Base-by-base conservation (phyloP, 2,113 vertebrate species). In the Pollimyrus isidori region DNA sequence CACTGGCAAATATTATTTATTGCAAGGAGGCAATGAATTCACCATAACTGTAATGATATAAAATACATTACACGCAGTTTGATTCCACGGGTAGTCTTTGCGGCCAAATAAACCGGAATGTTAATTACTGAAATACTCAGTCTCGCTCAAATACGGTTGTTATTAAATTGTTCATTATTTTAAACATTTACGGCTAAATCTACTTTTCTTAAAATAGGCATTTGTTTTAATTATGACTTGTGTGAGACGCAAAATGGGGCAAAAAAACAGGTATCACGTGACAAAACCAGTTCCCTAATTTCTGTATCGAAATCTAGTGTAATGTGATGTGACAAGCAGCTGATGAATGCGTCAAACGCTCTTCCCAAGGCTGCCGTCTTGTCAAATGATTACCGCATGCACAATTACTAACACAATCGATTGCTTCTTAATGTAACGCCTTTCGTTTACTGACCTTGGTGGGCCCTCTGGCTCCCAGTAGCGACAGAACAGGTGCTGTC, bases 401-500 rank as follows among this genome's bases (percentile, higher is more conserved):
- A 48, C 19, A 23, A 19, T n/a, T 48, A 23, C 45, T 13, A 7
- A 48, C 39, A 46, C 19, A 42, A 42, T 11, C 15, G 76, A 45
- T 17, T 19, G 76, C 7, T 88, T 48, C 1, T 23, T 1, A 53
- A 50, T 52, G n/a, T 30, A 88, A 42, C 4, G 0, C 90, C 88
- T 42, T 30, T 86, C 30, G 73, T 84, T 23, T 87, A 94, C 97
- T 97, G 93, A 99, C 98, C 97, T 98, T 92, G 97, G 97, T 30
- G 95, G 90, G 26, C 90, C 90, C 7, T 89, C 89, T n/a, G 98
- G 97, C 91, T 97, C 97, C 98, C 98, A 99, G 93, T 97, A 98
- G 93, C 96, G 97, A 94, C 98, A 98, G 96, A 98, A 99, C 92
- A 99, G 96, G 94, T 97, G 93, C 93, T 96, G 96, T 88, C 97